Conservation (phyloP, 2,888 invertebrate genomes). For the Callimorpha dominula region DNA sequence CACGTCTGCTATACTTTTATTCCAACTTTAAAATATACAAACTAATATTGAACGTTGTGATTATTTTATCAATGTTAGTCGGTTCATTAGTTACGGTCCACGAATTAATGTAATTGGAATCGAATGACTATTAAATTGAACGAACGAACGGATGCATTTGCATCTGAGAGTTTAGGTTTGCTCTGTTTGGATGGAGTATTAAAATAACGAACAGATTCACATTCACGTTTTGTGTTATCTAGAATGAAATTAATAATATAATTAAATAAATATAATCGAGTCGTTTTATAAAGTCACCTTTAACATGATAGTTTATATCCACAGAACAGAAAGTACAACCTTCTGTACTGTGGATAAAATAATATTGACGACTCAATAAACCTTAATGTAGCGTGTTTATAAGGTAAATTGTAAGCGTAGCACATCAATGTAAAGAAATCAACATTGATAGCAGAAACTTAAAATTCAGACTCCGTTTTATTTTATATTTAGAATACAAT, state of each 20-base stretch:
- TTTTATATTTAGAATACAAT: too few relatives aligned
- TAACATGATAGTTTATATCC: too few relatives aligned
- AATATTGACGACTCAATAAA: too few relatives aligned
- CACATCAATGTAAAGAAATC: too few relatives aligned
- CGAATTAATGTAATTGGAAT: constrained; percentile 14
- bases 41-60: neutral
- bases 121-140: constrained; percentile 5
- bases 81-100: constrained; percentile 4
- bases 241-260: neutral
- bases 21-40: neutral
- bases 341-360: too few relatives aligned
- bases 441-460: too few relatives aligned
- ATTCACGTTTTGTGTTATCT: neutral
- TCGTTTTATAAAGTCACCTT: too few relatives aligned
- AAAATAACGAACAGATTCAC: neutral
- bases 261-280: too few relatives aligned
- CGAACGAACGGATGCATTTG: constrained; percentile 1
- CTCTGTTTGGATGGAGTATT: neutral
- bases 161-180: neutral
- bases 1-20: neutral
- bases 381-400: too few relatives aligned
- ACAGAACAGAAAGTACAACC: too few relatives aligned
- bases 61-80: neutral
- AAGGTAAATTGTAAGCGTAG: too few relatives aligned
- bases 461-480: too few relatives aligned